Evolutionary conservation across 2,797 vertebrate species (phyloP), one percentile per base, ranked within the genome.

Genomic region (Takifugu ocellatus): DNA sequence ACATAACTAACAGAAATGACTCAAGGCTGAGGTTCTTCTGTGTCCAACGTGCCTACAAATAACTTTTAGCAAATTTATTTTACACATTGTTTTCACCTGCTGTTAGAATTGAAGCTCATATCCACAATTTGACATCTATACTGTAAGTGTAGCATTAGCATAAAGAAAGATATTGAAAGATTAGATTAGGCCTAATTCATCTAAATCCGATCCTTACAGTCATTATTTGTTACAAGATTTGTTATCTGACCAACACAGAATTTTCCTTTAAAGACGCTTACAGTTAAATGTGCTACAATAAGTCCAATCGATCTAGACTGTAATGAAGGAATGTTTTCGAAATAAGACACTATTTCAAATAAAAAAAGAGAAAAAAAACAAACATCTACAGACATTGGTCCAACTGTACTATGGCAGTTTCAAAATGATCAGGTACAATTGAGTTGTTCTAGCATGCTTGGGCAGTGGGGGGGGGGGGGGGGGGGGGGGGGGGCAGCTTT

Each of bases 271-370:
- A 82, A 84, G 77, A 87, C 84, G 87, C 80, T 75, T 83, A 84
- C 84, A 88, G 67, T 83, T 81, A 84, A 74, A 85, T 88, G 83
- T 88, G 84, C 86, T 88, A 90, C 86, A 81, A 84, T 86, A 87
- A 88, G 87, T 90, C 87, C 84, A 69, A 87, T 85, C 81, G 84
- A 86, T 89, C 90, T 90, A 90, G 77, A 90, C 87, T 87, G 90
- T 89, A 88, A 90, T 89, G 86, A 87, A 91, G 92, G 92, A 93
- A 93, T 93, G 92, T 93, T 91, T 85, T 90, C 90, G 92, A 92
- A 90, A 91, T 92, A 93, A 93, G 91, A 93, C 91, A 93, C 92
- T 92, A 92, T 84, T 87, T 77, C 90, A 87, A 74, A 67, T 66
- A 48, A 25, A 48, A 48, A 48, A 48, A 24, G 16, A 48, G 21